Conservation (phyloP, 2,888 invertebrate species). For the Agrenia bidenticulata region DNA sequence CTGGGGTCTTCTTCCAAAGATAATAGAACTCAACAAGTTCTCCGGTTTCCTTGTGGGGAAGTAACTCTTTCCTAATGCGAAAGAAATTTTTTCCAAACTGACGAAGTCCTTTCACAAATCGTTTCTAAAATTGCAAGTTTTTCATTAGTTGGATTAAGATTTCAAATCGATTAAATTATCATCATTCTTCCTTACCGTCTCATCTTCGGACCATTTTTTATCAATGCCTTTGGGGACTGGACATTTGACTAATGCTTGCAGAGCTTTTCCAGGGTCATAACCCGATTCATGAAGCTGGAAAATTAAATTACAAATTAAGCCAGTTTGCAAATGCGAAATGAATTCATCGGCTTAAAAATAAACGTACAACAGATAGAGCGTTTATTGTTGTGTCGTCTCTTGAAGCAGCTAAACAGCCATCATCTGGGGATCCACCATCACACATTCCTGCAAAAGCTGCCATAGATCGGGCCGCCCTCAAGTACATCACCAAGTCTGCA, state of each 20-base stretch:
- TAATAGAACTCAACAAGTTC: conserved; percentile 99
- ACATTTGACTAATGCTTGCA: conserved; percentile 94
- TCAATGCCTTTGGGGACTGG: conserved; percentile 96
- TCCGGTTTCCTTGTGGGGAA: conserved; percentile 95
- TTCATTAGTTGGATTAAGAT: neutral
- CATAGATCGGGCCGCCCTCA: conserved; percentile 95
- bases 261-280: conserved; percentile 93
- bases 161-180: neutral
- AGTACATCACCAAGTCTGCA: conserved; percentile 94
- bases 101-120: conserved; percentile 96
- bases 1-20: conserved; percentile 99
- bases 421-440: conserved; percentile 89
- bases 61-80: conserved; percentile 90
- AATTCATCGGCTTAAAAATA: neutral
- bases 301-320: conserved; percentile 33
- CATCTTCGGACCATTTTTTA: conserved; percentile 98
- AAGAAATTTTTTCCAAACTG: conserved; percentile 99
- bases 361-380: conserved; percentile 82
- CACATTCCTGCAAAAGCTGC: conserved; percentile 99
- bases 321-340: too few relatives aligned
- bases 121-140: conserved; percentile 64
- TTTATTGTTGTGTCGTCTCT: conserved; percentile 97
- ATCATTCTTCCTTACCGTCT: conserved; percentile 65
- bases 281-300: conserved; percentile 86
- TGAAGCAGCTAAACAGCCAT: conserved; percentile 94